Evolutionary conservation across 2,797 vertebrate species (phyloP).

Genomic region (Momotus momota): DNA sequence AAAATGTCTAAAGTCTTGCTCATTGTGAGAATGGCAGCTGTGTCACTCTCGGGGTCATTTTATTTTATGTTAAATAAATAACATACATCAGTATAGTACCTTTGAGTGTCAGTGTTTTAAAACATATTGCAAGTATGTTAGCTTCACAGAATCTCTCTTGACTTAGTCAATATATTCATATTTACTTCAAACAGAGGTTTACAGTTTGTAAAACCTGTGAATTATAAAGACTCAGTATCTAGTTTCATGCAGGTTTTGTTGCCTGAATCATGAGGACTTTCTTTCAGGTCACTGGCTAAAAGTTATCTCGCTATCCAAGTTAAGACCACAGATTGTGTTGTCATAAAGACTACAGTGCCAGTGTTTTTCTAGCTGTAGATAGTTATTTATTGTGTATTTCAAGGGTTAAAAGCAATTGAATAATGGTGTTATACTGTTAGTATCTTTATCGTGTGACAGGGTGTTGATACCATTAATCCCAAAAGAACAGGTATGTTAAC

Average conservation of each 20-base stretch:
- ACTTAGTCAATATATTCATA: neutral
- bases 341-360: neutral
- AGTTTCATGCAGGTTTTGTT: neutral
- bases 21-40: neutral
- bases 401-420: neutral
- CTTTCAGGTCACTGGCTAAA: neutral
- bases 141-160: neutral
- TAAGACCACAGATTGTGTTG: neutral
- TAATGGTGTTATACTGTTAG: neutral
- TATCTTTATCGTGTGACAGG: neutral
- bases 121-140: neutral
- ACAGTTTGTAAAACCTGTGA: neutral
- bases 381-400: neutral
- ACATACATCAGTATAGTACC: neutral
- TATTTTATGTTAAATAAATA: neutral
- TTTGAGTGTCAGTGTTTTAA: neutral
- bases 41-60: neutral
- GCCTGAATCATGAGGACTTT: neutral
- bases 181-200: neutral
- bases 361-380: neutral
- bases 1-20: neutral
- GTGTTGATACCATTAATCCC: neutral
- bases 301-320: neutral
- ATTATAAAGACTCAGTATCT: neutral
- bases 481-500: neutral